Percentiles rank a stretch among this genome's conserved stretches.
These are phyloP conservation scores for Atopsyche davidsoni DNA, from an alignment of 1,140 invertebrate genomes.

Conservation along the genomic window DNA sequence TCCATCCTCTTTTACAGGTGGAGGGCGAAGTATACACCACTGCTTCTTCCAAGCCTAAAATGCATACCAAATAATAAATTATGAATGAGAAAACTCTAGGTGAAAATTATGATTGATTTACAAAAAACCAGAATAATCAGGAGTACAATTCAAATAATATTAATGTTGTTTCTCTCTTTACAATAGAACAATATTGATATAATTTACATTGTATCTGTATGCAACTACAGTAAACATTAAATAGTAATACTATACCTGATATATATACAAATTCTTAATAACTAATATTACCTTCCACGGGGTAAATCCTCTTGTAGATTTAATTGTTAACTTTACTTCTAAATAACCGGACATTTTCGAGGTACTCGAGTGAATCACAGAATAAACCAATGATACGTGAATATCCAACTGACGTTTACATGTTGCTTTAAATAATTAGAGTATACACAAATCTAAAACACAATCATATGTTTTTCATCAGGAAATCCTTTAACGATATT, in stretches of 20 bases:
- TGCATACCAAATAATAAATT: neutral
- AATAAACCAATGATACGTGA: no score
- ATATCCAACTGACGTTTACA: no score
- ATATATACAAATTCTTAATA: conserved; percentile 8
- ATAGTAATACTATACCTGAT: neutral
- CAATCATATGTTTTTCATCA: no score
- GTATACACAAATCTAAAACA: no score
- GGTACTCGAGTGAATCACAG: no score
- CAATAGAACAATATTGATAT: neutral
- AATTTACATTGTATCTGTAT: neutral
- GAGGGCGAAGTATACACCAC: conserved; percentile 26
- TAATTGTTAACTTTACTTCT: conserved; percentile 21
- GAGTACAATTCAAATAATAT: neutral
- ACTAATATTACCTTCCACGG: conserved; percentile 24
- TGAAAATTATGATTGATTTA: neutral
- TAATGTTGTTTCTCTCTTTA: neutral
- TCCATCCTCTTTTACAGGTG: conserved; percentile 17
- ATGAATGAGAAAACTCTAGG: neutral
- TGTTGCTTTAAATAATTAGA: no score
- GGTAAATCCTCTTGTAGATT: conserved; percentile 19
- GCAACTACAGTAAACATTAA: neutral
- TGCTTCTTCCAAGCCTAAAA: conserved; percentile 28
- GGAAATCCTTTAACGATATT: no score
- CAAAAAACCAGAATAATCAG: conserved; percentile 1
- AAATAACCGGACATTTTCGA: conserved; percentile 25